phyloP scores from a whole-genome alignment of 2,113 vertebrate species.

The Henicopernis longicauda region DNA sequence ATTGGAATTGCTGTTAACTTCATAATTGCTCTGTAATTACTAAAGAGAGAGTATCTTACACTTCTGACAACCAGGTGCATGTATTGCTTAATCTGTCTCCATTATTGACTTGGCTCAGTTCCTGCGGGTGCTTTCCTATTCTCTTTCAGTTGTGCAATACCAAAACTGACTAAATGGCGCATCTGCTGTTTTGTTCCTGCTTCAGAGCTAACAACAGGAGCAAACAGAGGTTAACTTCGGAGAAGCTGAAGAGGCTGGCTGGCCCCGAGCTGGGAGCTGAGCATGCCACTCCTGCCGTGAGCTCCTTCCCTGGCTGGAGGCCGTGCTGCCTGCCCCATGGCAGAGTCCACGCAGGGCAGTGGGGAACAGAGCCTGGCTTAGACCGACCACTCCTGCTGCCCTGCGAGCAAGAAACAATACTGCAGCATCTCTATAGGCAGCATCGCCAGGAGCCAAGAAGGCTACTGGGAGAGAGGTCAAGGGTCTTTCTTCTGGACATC shows the following conservation, averaged over 20 bases:
- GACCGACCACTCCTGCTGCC: neutral
- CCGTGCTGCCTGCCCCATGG: accelerated
- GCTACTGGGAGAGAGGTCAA: neutral
- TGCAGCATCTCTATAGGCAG: neutral
- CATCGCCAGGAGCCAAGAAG: neutral
- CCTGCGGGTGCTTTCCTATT: conserved; percentile 37
- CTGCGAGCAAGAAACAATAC: neutral
- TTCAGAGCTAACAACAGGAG: neutral
- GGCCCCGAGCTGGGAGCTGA: neutral
- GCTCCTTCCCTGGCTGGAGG: neutral
- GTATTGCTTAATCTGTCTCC: conserved; percentile 61
- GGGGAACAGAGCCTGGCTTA: neutral
- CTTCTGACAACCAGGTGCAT: conserved; percentile 65
- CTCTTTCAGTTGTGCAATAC: conserved; percentile 61
- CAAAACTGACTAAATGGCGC: neutral
- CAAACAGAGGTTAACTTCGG: conserved; percentile 2
- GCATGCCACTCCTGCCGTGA: accelerated
- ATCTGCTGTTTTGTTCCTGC: conserved; percentile 36
- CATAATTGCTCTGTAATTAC: conserved; percentile 65
- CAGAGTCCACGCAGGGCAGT: neutral
- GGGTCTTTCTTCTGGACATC: neutral
- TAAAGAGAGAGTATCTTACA: conserved; percentile 57
- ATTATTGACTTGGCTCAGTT: conserved; percentile 58
- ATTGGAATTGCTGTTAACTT: conserved; percentile 57
- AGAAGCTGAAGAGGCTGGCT: neutral